Conservation (phyloP, 2,888 invertebrate species). For the Rugalucina vietnamica region DNA sequence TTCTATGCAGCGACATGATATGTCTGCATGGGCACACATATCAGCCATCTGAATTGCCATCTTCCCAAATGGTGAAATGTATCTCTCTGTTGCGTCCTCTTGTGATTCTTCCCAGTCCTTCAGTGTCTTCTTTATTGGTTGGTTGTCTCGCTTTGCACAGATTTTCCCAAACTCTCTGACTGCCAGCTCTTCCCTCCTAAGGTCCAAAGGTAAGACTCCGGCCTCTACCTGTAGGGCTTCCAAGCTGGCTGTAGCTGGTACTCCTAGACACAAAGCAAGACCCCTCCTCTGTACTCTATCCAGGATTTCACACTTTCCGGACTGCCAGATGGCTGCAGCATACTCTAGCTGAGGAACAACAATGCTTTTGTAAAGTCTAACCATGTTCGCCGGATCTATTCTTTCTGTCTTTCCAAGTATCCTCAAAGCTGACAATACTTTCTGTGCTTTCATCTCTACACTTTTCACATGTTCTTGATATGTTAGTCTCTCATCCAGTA, state of each 20-base stretch:
- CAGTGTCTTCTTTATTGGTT: too few species aligned
- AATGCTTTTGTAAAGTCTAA: constrained; percentile 7
- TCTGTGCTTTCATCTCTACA: constrained; percentile 2
- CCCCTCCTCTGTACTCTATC: constrained; percentile 18
- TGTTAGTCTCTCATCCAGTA: constrained; percentile 17
- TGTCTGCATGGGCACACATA: too few species aligned
- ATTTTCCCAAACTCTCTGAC: too few species aligned
- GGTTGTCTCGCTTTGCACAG: too few species aligned
- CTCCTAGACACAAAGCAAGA: constrained; percentile 20
- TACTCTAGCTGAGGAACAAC: constrained; percentile 29
- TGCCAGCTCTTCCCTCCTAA: too few species aligned
- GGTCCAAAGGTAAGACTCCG: too few species aligned
- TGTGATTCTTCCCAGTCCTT: too few species aligned
- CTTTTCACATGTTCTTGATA: constrained; percentile 16
- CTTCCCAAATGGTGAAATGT: too few species aligned
- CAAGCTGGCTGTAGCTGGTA: background rate
- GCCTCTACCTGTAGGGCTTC: background rate
- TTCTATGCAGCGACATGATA: too few species aligned
- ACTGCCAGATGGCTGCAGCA: constrained; percentile 34
- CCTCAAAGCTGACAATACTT: background rate
- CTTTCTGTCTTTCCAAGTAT: constrained; percentile 9
- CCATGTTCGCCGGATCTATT: background rate
- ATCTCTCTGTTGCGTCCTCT: too few species aligned
- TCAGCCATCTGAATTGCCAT: too few species aligned
- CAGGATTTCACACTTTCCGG: constrained; percentile 1